Percentiles rank a stretch among this genome's conserved stretches.
Conservation (phyloP, 2,797 vertebrate genomes). For the Microctenopoma steveboyesi region DNA sequence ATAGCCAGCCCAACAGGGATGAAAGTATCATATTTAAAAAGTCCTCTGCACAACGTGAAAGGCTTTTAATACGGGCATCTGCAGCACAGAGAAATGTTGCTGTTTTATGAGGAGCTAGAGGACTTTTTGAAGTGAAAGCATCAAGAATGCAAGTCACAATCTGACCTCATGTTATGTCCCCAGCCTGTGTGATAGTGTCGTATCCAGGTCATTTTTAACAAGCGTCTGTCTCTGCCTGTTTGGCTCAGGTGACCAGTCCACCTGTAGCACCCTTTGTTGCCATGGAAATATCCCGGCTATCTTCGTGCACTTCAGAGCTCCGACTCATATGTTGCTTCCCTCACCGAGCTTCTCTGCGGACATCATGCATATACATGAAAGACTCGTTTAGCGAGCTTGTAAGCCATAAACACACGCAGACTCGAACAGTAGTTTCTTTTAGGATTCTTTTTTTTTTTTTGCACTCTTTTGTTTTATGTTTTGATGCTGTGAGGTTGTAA, state of each 20-base stretch:
- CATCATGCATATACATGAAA: conserved; percentile 37
- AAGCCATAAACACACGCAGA: conserved; percentile 29
- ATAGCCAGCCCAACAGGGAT: conserved; percentile 71
- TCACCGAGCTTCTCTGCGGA: conserved; percentile 42
- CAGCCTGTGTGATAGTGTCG: conserved; percentile 73
- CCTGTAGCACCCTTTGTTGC: conserved; percentile 80
- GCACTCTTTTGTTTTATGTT: conserved; percentile 43
- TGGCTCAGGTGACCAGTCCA: conserved; percentile 79
- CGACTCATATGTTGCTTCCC: conserved; percentile 36
- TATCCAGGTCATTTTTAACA: conserved; percentile 84
- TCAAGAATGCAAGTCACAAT: conserved; percentile 75
- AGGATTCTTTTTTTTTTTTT: conserved; percentile 1
- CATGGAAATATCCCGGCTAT: conserved; percentile 76
- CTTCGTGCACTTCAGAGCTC: conserved; percentile 60
- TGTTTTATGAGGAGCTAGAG: conserved; percentile 53
- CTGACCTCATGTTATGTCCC: conserved; percentile 76
- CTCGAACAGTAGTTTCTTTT: conserved; percentile 25
- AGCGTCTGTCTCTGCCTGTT: conserved; percentile 77
- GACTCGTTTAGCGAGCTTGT: conserved; percentile 18
- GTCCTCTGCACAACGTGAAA: conserved; percentile 59
- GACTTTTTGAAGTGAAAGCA: conserved; percentile 62
- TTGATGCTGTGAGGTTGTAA: conserved; percentile 53
- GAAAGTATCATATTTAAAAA: conserved; percentile 73
- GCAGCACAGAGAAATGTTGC: conserved; percentile 25
- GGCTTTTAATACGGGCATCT: conserved; percentile 47